phyloP scores from a whole-genome alignment of 2,113 vertebrate species.

The Pogona vitticeps region DNA sequence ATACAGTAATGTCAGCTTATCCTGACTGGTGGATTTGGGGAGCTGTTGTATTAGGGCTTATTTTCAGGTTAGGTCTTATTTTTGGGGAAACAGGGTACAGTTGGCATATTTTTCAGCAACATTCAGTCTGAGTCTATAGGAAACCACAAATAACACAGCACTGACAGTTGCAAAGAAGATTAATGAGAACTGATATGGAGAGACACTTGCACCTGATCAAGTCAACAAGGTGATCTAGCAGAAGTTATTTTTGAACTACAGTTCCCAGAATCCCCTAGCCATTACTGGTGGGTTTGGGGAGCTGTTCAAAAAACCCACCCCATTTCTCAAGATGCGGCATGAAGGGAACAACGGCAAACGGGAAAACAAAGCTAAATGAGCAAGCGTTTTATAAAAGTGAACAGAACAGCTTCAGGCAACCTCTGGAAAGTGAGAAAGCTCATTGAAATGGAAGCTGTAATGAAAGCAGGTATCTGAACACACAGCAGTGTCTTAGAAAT shows the following conservation, averaged over 20 bases:
- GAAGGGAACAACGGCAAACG: not conserved
- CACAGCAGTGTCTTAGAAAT: not conserved
- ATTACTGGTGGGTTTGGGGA: not conserved
- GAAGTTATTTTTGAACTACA: not conserved
- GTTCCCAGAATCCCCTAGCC: not conserved
- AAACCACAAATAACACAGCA: not conserved
- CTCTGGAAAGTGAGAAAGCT: conserved; percentile 10
- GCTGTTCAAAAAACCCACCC: no score
- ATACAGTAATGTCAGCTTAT: no score
- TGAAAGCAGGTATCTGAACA: not conserved
- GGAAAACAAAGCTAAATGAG: not conserved
- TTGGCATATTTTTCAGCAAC: not conserved
- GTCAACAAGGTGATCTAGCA: not conserved
- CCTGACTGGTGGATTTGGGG: no score
- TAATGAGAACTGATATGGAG: rapidly evolving
- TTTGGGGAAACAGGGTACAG: no score
- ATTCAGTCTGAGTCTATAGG: not conserved
- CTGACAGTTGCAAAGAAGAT: not conserved
- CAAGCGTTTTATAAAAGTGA: not conserved
- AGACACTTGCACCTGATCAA: not conserved
- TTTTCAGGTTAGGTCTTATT: no score
- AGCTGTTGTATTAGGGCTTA: no score
- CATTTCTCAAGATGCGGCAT: not conserved
- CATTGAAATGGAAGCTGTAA: not conserved
- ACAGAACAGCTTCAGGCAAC: not conserved